Evolutionary conservation across 1,140 invertebrate species (phyloP).

Genomic region (Caenorhabditis inopinata): DNA sequence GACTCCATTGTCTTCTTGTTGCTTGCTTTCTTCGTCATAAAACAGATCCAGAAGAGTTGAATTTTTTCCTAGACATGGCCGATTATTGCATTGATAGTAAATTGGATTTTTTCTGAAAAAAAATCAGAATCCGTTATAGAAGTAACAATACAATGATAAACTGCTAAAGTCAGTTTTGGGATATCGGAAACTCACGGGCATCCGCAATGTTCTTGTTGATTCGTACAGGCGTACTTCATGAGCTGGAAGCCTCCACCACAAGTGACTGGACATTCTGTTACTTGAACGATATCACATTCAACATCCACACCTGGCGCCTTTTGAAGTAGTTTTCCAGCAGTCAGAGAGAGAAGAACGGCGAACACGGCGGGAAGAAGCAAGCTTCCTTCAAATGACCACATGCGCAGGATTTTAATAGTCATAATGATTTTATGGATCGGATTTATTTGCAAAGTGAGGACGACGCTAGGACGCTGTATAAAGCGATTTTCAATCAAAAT

Average conservation of each 20-base stretch:
- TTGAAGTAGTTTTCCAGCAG: background rate
- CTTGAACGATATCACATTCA: constrained; percentile 9
- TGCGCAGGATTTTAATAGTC: background rate
- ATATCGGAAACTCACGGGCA: background rate
- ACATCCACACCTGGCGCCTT: background rate
- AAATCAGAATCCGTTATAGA: too few relatives aligned
- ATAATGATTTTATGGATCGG: constrained; percentile 28
- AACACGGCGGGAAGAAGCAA: background rate
- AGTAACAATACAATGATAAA: too few relatives aligned
- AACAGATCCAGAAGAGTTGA: background rate
- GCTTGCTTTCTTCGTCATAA: background rate
- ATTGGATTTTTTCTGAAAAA: background rate
- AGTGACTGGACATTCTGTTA: background rate
- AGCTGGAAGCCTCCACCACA: constrained; percentile 3
- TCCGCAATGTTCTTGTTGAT: background rate
- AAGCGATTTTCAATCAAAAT: too few relatives aligned
- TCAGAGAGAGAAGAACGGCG: background rate
- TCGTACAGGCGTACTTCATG: background rate
- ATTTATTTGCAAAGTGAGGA: too few relatives aligned
- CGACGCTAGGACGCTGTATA: too few relatives aligned
- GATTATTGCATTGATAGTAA: constrained; percentile 9
- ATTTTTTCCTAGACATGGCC: constrained; percentile 15
- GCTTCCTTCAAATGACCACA: background rate
- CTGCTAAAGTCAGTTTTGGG: too few relatives aligned
- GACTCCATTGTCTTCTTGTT: background rate